Evolutionary conservation across 2,113 vertebrate species (phyloP), one percentile per base, ranked within the genome.

Genomic region (Cathartes aura): DNA sequence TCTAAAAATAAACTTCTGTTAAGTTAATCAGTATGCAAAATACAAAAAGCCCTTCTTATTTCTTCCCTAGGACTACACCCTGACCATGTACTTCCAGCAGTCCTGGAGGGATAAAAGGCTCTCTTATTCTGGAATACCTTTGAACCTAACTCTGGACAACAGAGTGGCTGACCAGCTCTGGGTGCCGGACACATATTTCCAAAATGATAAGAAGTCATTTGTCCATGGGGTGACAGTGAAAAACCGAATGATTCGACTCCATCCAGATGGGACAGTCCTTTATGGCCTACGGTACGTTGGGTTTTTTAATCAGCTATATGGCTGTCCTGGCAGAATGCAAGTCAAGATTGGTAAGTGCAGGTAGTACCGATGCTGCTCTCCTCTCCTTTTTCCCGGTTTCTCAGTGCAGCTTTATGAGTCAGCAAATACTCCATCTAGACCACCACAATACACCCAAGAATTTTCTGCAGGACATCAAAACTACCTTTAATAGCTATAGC

Each of bases 51-150:
- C 4, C 30, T 56, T 98, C 64, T 95, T 91, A 11, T 85, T 89
- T 92, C 42, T 96, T 92, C 72, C 83, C 32, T 97, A 99, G 99
- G 99, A 99, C 96, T 99, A 99, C 93, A 99, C 99, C 67, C 98
- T 99, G 95, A 99, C 99, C 96, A 99, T 99, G 99, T 99, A 99
- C 94, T 99, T 99, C 97, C 99, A 99, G 95, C 99, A 99, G 95
- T 99, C 99, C 27, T 99, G 99, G 99, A 99, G 99, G 82, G 99
- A 99, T 98, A 99, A 99, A 98, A 98, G 99, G 40, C 98, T 99
- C 19, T 99, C 99, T 66, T 99, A 99, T 95, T 99, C 99, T 53
- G 99, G 99, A 97, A 99, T 99, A 75, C 99, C 99, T 72, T 98
- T 99, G 95, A 99, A 99, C 87, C 98, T 99, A 82, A 99, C 99